phyloP scores from a whole-genome alignment of 2,113 vertebrate genomes.

The Sus scrofa region T2T-Sscrofa CM000812.6:276595501-276596000 shows the following conservation, averaged over 20 bases:
- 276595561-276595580: background rate
- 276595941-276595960: too few relatives aligned
- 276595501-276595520: background rate
- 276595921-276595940: too few relatives aligned
- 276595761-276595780: background rate
- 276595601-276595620: background rate
- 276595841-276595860: background rate
- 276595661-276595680: too few relatives aligned
- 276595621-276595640: too few relatives aligned
- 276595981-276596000: too few relatives aligned
- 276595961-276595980: too few relatives aligned
- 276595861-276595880: background rate
- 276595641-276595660: too few relatives aligned
- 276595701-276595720: too few relatives aligned
- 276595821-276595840: background rate
- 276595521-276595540: background rate
- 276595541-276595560: background rate
- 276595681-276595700: too few relatives aligned
- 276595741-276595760: too few relatives aligned
- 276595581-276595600: background rate
- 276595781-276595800: background rate
- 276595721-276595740: too few relatives aligned
- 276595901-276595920: background rate
- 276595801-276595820: background rate
- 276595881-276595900: background rate